These are phyloP conservation scores for Tachina lurida DNA, from an alignment of 2,888 invertebrate genomes.

Conservation along the genomic window DNA sequence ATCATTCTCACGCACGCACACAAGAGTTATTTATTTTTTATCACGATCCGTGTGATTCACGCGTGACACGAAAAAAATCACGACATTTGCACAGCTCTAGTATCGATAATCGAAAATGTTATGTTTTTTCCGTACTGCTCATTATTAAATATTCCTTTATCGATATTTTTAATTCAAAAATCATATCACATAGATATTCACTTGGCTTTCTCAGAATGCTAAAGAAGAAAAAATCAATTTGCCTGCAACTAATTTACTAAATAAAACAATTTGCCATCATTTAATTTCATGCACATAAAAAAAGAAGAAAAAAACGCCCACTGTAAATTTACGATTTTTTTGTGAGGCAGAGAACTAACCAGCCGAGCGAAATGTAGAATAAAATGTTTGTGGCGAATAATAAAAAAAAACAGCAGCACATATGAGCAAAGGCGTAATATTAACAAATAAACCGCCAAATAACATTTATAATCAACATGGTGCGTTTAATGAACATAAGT, in stretches of 20 bases:
- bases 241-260: neutral
- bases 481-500: neutral
- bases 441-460: conserved; percentile 64
- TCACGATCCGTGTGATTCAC: too few relatives aligned
- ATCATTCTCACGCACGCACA: too few relatives aligned
- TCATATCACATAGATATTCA: too few relatives aligned
- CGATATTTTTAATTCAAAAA: too few relatives aligned
- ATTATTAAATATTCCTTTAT: too few relatives aligned
- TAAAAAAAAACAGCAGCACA: conserved; percentile 6
- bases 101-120: too few relatives aligned
- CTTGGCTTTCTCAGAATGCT: too few relatives aligned
- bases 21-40: too few relatives aligned
- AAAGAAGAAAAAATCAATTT: neutral
- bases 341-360: neutral
- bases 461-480: conserved; percentile 57
- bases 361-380: neutral
- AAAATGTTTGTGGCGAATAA: conserved; percentile 25
- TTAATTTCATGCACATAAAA: conserved; percentile 24
- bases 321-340: conserved; percentile 14
- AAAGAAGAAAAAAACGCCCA: neutral
- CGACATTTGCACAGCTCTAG: too few relatives aligned
- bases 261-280: conserved; percentile 8
- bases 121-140: too few relatives aligned
- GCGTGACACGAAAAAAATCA: too few relatives aligned
- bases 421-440: conserved; percentile 56